Evolutionary conservation across 2,888 invertebrate genomes (phyloP).

Genomic region (Dorcus parallelipipedus): DNA sequence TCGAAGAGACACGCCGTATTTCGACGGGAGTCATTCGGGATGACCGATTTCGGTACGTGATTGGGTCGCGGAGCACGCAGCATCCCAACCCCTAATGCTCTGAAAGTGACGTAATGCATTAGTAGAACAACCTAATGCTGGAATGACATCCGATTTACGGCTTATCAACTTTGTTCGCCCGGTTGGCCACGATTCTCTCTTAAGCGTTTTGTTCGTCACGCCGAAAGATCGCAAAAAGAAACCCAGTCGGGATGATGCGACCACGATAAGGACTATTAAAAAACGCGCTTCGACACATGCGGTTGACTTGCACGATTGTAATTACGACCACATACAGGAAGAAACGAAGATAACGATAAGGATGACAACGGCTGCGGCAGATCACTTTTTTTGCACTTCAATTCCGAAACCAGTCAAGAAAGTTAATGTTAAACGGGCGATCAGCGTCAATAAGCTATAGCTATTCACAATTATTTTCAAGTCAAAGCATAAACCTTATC

Average conservation of each 20-base stretch:
- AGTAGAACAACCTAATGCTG: slow-evolving; percentile 31
- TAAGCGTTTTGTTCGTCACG: slow-evolving; percentile 29
- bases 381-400: too few species aligned
- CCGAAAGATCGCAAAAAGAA: slow-evolving; percentile 9
- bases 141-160: slow-evolving; percentile 34
- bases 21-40: slow-evolving; percentile 28
- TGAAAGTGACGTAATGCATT: slow-evolving; percentile 34
- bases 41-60: slow-evolving; percentile 35
- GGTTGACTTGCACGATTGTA: too few species aligned
- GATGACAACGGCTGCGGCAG: too few species aligned
- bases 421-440: too few species aligned
- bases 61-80: slow-evolving; percentile 27
- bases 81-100: slow-evolving; percentile 23
- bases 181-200: slow-evolving; percentile 24
- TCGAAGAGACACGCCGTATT: slow-evolving; percentile 12
- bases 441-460: too few species aligned
- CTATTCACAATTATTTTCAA: too few species aligned
- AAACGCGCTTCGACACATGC: too few species aligned
- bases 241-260: not conserved
- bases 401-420: too few species aligned
- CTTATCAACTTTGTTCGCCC: slow-evolving; percentile 32
- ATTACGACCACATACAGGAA: too few species aligned
- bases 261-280: too few species aligned
- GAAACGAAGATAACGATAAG: too few species aligned
- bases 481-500: too few species aligned